Percentiles rank a stretch among this genome's conserved stretches.
These are phyloP conservation scores for Lycaena phlaeas DNA, from an alignment of 2,888 invertebrate genomes.

Conservation along the genomic window DNA sequence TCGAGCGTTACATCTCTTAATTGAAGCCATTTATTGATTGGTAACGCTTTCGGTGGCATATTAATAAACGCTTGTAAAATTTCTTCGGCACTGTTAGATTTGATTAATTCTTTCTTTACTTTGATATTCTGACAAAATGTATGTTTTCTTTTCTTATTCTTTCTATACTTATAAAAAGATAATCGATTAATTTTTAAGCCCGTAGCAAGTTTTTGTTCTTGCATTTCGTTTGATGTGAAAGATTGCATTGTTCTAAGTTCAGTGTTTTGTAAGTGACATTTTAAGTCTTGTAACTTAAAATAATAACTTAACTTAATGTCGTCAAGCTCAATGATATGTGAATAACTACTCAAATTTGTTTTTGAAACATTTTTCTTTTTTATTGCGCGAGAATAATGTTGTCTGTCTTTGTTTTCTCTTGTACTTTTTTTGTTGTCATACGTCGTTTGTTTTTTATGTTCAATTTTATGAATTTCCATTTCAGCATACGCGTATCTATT, in stretches of 20 bases:
- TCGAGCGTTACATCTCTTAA: neutral
- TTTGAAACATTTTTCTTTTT: conserved; percentile 6
- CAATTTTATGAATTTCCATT: conserved; percentile 7
- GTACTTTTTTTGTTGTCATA: neutral
- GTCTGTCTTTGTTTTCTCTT: neutral
- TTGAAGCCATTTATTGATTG: neutral
- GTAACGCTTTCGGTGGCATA: neutral
- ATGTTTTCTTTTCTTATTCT: neutral
- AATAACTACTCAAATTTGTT: conserved; percentile 1
- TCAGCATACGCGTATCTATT: conserved; percentile 3
- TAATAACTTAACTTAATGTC: too few species aligned
- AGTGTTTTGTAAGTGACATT: neutral
- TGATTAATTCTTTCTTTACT: neutral
- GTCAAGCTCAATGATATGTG: neutral
- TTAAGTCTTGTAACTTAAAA: neutral
- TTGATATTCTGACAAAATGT: neutral
- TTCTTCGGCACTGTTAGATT: neutral
- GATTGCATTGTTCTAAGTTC: neutral
- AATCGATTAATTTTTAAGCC: neutral
- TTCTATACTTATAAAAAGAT: neutral
- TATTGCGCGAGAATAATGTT: conserved; percentile 2
- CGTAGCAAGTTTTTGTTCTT: neutral
- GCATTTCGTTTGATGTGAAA: neutral
- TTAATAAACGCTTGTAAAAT: neutral
- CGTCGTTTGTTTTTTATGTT: neutral